Evolutionary conservation across 2,113 vertebrate species (phyloP).

Genomic region (Chiloscyllium plagiosum): DNA sequence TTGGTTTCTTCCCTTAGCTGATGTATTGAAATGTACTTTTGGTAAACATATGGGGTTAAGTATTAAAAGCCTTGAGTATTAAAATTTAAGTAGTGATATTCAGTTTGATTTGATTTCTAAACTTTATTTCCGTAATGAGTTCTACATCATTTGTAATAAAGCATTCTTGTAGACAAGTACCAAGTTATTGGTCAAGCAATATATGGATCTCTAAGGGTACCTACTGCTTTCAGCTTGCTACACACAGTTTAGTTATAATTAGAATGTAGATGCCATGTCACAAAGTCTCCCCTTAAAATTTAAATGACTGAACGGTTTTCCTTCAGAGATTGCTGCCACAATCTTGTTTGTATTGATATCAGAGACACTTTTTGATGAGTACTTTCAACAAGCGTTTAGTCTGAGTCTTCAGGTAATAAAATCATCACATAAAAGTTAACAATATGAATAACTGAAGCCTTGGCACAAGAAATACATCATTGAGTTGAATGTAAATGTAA

Average conservation of each 20-base stretch:
- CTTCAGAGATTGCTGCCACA: neutral
- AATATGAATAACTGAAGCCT: neutral
- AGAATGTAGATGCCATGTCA: neutral
- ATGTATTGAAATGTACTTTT: neutral
- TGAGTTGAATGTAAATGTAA: neutral
- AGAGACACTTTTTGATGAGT: neutral
- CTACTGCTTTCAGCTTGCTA: neutral
- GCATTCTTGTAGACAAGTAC: neutral
- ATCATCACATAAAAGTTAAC: neutral
- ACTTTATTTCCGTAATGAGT: neutral
- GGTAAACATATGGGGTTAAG: neutral
- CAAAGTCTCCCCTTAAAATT: neutral
- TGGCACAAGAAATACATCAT: neutral
- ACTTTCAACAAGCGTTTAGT: neutral
- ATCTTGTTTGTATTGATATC: neutral
- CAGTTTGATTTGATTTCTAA: neutral
- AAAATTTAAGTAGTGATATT: neutral
- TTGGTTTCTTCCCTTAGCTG: neutral
- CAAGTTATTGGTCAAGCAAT: neutral
- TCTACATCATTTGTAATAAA: neutral
- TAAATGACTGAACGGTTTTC: neutral
- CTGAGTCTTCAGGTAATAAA: neutral
- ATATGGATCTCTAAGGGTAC: neutral
- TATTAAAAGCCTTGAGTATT: neutral
- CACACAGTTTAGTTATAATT: neutral